These are phyloP conservation scores for Drosophila barbarae DNA, from an alignment of 2,888 invertebrate species.

Conservation along the genomic window DNA sequence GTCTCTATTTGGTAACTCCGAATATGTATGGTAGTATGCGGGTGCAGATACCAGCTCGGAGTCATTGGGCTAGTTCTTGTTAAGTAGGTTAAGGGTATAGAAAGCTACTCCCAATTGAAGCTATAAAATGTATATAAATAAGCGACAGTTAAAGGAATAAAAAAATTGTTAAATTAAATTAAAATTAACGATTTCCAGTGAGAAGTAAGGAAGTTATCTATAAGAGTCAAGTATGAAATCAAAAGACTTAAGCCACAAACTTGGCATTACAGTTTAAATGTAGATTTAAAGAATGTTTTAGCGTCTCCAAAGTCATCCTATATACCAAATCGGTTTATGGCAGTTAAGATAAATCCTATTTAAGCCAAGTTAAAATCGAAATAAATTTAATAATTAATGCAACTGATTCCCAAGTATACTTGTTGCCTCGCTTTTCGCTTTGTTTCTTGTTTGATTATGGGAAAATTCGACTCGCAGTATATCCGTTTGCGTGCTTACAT, in stretches of 20 bases:
- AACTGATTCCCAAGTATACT: background rate
- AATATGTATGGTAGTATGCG: background rate
- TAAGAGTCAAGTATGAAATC: background rate
- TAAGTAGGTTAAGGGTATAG: background rate
- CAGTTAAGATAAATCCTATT: background rate
- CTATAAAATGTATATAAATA: too few species aligned
- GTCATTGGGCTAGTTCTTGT: background rate
- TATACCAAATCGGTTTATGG: too few species aligned
- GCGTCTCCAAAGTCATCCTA: background rate
- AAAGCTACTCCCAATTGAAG: background rate
- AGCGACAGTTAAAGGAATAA: too few species aligned
- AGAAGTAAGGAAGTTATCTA: background rate
- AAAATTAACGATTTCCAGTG: too few species aligned
- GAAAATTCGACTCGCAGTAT: conserved; percentile 1
- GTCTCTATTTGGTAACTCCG: background rate
- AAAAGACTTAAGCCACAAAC: background rate
- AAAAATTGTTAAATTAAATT: too few species aligned
- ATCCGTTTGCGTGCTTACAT: conserved; percentile 16
- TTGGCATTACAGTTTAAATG: background rate
- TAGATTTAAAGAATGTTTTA: background rate
- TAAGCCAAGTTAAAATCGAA: background rate
- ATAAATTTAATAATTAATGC: background rate
- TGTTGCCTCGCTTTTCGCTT: background rate
- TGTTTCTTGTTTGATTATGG: conserved; percentile 15
- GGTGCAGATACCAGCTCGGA: background rate